phyloP scores from a whole-genome alignment of 2,113 vertebrate species.

The Rhadina sibilatrix region DNA sequence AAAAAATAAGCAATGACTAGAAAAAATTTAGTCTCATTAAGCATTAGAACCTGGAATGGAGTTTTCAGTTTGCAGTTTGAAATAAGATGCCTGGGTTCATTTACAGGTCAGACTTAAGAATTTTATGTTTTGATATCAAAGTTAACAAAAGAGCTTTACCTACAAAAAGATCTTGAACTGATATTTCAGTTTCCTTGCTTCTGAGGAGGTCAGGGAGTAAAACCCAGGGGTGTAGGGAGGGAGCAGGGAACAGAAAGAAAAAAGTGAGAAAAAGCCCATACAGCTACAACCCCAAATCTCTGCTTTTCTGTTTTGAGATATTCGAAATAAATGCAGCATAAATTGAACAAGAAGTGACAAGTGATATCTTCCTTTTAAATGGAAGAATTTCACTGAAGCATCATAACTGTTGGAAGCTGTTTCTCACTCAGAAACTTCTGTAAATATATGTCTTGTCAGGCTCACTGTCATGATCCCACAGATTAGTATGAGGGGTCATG shows the following conservation, averaged over 20 bases:
- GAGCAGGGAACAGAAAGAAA: background rate
- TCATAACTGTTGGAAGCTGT: background rate
- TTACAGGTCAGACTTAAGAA: background rate
- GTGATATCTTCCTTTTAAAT: background rate
- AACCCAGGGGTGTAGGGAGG: accelerated
- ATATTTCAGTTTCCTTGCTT: background rate
- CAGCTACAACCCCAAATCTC: background rate
- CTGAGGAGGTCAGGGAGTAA: background rate
- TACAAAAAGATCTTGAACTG: background rate
- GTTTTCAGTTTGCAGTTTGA: background rate
- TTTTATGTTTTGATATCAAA: background rate
- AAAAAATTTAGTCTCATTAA: background rate
- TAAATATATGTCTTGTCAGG: background rate
- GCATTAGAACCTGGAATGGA: background rate
- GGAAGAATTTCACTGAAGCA: background rate
- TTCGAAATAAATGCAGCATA: background rate
- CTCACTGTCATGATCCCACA: background rate
- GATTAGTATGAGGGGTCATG: background rate
- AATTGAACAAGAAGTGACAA: background rate
- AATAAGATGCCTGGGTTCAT: background rate
- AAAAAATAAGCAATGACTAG: background rate
- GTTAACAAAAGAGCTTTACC: background rate
- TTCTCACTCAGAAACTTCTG: background rate
- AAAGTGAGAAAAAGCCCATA: background rate
- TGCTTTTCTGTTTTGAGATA: background rate